phyloP scores from a whole-genome alignment of 2,888 invertebrate genomes.

The Sipunculus nudus region DNA sequence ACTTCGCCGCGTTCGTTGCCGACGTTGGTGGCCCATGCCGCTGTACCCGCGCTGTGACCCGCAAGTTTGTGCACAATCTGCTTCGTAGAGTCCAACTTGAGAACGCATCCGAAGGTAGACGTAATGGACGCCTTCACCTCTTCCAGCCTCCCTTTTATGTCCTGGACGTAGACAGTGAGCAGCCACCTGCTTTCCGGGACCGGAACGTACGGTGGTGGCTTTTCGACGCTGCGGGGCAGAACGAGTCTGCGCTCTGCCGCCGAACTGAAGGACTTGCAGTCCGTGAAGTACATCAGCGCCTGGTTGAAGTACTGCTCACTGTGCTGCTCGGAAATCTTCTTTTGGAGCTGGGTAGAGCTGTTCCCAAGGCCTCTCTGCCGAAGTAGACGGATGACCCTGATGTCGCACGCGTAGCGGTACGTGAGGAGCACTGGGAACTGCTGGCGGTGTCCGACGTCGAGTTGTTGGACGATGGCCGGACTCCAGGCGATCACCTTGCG shows the following conservation, averaged over 20 bases:
- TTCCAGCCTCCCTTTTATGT: slow-evolving; percentile 33
- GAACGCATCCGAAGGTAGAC: slow-evolving; percentile 35
- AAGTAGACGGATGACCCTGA: not conserved
- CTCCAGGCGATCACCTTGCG: not conserved
- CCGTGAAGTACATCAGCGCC: too few relatives aligned
- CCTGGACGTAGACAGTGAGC: slow-evolving; percentile 33
- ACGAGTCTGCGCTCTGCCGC: too few relatives aligned
- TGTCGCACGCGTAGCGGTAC: not conserved
- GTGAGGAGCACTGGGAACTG: slow-evolving; percentile 1
- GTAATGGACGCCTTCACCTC: slow-evolving; percentile 43
- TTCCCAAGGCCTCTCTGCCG: slow-evolving; percentile 1
- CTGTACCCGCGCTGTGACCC: slow-evolving; percentile 31
- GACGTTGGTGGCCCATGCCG: slow-evolving; percentile 42
- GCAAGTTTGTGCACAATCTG: slow-evolving; percentile 32
- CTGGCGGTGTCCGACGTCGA: not conserved
- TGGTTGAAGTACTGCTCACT: too few relatives aligned
- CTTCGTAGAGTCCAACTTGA: slow-evolving; percentile 47
- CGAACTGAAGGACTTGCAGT: too few relatives aligned
- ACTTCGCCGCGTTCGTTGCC: slow-evolving; percentile 43
- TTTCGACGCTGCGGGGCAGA: slow-evolving; percentile 1
- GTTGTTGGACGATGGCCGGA: not conserved
- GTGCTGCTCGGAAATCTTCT: not conserved
- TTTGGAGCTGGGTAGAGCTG: not conserved
- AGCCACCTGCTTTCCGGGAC: slow-evolving; percentile 39
- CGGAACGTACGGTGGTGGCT: slow-evolving; percentile 21